Evolutionary conservation across 2,113 vertebrate species (phyloP).

Genomic region (Cervus canadensis): DNA sequence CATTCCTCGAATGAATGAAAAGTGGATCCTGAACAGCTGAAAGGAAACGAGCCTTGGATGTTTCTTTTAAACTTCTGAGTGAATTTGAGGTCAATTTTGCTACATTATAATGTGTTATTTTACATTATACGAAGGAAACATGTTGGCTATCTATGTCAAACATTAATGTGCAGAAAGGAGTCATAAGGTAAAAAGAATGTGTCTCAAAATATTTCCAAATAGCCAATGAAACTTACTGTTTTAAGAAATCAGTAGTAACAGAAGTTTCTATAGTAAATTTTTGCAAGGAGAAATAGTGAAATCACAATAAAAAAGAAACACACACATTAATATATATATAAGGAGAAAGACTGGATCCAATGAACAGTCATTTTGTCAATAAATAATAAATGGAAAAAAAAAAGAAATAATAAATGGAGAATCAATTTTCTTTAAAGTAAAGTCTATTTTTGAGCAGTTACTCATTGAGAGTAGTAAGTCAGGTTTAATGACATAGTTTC

Average conservation of each 20-base stretch:
- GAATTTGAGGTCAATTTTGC: not conserved
- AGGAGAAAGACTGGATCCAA: not conserved
- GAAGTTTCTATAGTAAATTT: not conserved
- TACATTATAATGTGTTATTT: not conserved
- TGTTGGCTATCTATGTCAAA: not conserved
- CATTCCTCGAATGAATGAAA: not conserved
- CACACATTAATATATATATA: accelerated
- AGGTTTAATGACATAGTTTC: not conserved
- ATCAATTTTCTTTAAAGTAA: slow-evolving; percentile 8
- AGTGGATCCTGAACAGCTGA: not conserved
- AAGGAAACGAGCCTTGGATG: not conserved
- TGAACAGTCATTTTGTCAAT: not conserved
- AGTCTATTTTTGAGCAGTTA: not conserved
- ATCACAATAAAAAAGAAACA: not conserved
- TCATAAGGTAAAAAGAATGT: not conserved
- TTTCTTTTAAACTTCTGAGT: not conserved
- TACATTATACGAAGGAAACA: not conserved
- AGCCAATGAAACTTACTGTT: not conserved
- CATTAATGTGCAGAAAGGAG: not conserved
- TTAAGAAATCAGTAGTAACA: not conserved
- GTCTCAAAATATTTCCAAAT: not conserved
- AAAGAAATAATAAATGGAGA: not conserved
- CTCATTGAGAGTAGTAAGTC: not conserved
- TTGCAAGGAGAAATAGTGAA: not conserved
- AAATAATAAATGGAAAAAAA: not conserved